Percentiles rank a stretch among this genome's conserved stretches.
These are phyloP conservation scores for Corvus moneduloides DNA, from an alignment of 2,113 vertebrate species.

Conservation along the genomic window DNA sequence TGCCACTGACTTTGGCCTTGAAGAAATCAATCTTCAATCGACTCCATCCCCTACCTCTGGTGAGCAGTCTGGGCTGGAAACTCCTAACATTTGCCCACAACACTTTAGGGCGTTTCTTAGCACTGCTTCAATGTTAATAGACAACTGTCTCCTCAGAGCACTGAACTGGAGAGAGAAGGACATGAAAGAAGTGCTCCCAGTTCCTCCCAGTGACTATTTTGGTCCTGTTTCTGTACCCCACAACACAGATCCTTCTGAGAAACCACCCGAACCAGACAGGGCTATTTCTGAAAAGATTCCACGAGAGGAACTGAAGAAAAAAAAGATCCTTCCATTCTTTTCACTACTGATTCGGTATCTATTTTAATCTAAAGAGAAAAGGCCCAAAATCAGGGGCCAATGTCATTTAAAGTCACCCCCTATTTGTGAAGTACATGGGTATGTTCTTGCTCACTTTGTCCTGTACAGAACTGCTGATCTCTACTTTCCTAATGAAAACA, in stretches of 20 bases:
- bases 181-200: background rate
- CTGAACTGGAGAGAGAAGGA: background rate
- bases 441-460: background rate
- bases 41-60: background rate
- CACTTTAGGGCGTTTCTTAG: background rate
- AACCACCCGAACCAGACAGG: background rate
- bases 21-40: background rate
- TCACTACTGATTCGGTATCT: background rate
- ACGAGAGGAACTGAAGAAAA: background rate
- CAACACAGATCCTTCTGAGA: accelerated
- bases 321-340: background rate
- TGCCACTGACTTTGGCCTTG: background rate
- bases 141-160: background rate
- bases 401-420: background rate
- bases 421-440: background rate
- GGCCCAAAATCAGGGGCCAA: background rate
- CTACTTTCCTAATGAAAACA: conserved; percentile 4
- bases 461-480: background rate
- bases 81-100: background rate
- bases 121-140: background rate
- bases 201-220: background rate
- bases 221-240: background rate
- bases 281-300: background rate
- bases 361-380: background rate
- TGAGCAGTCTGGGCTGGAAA: background rate